Conservation (phyloP, 2,797 vertebrate species). For the Carduelis carduelis region DNA sequence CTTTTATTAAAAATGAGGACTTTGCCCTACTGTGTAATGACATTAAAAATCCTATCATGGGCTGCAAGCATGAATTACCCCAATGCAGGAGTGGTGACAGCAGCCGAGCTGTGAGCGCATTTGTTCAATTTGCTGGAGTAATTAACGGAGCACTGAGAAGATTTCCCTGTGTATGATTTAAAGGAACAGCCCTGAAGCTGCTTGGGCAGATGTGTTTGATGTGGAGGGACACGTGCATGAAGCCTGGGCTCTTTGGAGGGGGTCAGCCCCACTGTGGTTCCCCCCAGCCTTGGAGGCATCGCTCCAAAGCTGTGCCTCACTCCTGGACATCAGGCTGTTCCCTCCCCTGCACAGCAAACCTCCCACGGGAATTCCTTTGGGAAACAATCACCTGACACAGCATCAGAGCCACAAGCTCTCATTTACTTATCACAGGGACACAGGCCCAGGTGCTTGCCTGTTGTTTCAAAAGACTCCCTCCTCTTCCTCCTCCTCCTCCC, state of each 20-base stretch:
- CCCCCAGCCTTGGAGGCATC: not conserved
- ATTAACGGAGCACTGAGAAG: constrained; percentile 45
- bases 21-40: constrained; percentile 38
- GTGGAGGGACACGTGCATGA: fast-evolving
- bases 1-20: constrained; percentile 70
- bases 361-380: not conserved
- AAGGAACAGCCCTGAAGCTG: not conserved
- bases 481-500: not conserved
- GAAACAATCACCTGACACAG: not conserved
- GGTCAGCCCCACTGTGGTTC: fast-evolving
- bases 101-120: constrained; percentile 32
- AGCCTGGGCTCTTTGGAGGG: not conserved
- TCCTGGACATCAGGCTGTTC: fast-evolving
- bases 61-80: constrained; percentile 41
- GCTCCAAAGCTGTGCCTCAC: fast-evolving
- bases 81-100: constrained; percentile 12
- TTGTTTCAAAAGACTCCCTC: not conserved
- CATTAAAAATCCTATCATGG: constrained; percentile 37
- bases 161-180: not conserved
- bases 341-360: not conserved
- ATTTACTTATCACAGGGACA: not conserved
- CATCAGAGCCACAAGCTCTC: not conserved
- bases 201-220: not conserved
- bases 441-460: not conserved
- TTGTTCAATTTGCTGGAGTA: constrained; percentile 61